Percentiles rank a stretch among this genome's conserved stretches.
phyloP scores from a whole-genome alignment of 2,797 vertebrate species.

The Urocyon cinereoargenteus region DNA sequence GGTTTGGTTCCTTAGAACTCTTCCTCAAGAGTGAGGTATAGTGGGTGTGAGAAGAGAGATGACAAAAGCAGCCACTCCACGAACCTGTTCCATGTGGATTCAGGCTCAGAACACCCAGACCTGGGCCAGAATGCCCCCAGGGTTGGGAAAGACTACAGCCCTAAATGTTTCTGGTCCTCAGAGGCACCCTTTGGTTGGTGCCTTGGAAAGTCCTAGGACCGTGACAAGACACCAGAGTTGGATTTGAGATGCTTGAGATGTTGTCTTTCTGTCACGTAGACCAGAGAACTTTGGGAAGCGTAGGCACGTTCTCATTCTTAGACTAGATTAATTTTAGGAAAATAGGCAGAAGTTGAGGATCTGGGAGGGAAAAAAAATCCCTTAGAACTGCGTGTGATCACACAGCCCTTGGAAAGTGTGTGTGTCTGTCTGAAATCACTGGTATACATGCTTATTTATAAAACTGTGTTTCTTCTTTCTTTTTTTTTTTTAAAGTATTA shows the following conservation, averaged over 20 bases:
- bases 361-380: neutral
- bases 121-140: neutral
- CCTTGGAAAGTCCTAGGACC: neutral
- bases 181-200: neutral
- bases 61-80: neutral
- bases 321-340: slow-evolving; percentile 17
- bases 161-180: neutral
- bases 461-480: neutral
- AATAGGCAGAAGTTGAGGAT: neutral
- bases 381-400: neutral
- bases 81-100: neutral
- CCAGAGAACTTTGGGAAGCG: neutral
- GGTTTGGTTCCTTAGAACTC: neutral
- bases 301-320: neutral
- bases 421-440: neutral
- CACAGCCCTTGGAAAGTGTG: neutral
- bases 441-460: neutral
- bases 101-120: neutral
- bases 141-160: neutral
- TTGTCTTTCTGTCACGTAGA: neutral
- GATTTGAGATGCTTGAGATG: neutral
- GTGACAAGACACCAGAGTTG: too few relatives aligned
- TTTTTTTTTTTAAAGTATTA: neutral
- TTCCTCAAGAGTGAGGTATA: neutral
- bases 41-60: neutral